phyloP scores from a whole-genome alignment of 2,113 vertebrate genomes.

The Leptodactylus fuscus region DNA sequence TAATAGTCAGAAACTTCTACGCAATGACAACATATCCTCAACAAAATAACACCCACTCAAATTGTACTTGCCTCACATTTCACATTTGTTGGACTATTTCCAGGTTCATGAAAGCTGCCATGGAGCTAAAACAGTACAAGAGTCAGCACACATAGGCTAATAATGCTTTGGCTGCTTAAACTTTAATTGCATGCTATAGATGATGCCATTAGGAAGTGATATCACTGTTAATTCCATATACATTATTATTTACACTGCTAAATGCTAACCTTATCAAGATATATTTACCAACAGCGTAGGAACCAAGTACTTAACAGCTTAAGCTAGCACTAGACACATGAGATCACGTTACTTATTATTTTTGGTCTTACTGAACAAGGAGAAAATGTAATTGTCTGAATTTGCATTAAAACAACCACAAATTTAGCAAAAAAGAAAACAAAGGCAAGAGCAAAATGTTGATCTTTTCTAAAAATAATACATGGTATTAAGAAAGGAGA shows the following conservation, averaged over 20 bases:
- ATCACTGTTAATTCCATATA: constrained; percentile 75
- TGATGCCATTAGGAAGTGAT: constrained; percentile 74
- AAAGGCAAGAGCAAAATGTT: neutral
- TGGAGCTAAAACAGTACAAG: constrained; percentile 71
- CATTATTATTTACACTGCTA: constrained; percentile 78
- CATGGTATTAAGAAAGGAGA: neutral
- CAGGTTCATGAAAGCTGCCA: constrained; percentile 71
- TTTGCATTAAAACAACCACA: neutral
- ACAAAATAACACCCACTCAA: constrained; percentile 61
- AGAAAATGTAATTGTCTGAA: neutral
- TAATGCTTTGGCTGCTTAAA: constrained; percentile 71
- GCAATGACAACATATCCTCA: constrained; percentile 35
- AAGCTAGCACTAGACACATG: constrained; percentile 11
- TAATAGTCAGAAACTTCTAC: constrained; percentile 41
- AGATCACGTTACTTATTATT: constrained; percentile 1
- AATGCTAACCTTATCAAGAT: constrained; percentile 75
- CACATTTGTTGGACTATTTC: constrained; percentile 74
- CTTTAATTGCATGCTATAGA: constrained; percentile 77
- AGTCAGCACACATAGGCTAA: constrained; percentile 70
- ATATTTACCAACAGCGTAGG: constrained; percentile 77
- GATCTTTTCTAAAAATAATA: neutral
- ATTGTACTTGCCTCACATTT: constrained; percentile 71
- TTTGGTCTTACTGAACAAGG: neutral
- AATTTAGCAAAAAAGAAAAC: neutral
- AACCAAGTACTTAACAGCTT: constrained; percentile 62